Evolutionary conservation across 2,888 invertebrate species (phyloP).

Genomic region (Lingula anatina): DNA sequence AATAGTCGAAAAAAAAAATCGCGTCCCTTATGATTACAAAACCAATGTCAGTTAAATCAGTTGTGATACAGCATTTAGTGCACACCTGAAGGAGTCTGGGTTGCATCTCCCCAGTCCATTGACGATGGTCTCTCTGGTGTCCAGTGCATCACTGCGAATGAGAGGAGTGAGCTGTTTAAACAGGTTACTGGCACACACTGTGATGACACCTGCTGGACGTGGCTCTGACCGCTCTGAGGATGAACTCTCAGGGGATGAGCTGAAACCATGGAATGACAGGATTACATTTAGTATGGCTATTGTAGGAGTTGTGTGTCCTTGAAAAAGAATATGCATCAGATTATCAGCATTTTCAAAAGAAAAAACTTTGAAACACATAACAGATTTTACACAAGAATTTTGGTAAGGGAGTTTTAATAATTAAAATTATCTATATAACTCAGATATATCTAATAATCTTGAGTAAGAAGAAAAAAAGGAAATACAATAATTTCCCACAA

Average conservation of each 20-base stretch:
- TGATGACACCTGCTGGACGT: conserved; percentile 53
- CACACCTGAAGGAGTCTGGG: conserved; percentile 85
- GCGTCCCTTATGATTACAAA: too few relatives aligned
- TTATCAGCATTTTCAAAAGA: neutral
- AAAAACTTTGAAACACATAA: neutral
- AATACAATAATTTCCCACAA: too few relatives aligned
- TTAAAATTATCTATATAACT: too few relatives aligned
- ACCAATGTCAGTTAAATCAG: too few relatives aligned
- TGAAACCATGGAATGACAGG: too few relatives aligned
- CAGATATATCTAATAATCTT: too few relatives aligned
- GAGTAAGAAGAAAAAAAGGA: too few relatives aligned
- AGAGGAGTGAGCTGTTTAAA: conserved; percentile 91
- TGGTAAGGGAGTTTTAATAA: too few relatives aligned
- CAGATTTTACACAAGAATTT: too few relatives aligned
- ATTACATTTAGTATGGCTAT: too few relatives aligned
- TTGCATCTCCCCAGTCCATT: conserved; percentile 89
- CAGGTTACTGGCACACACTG: conserved; percentile 74
- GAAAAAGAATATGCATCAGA: neutral
- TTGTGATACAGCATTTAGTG: conserved; percentile 17
- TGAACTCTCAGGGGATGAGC: conserved; percentile 86
- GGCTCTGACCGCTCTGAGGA: conserved; percentile 71
- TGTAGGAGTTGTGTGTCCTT: too few relatives aligned
- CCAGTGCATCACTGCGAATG: conserved; percentile 85
- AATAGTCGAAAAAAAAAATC: too few relatives aligned
- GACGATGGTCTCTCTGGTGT: conserved; percentile 91